A percentile compares a stretch with the other conserved stretches of the same genome.
Conservation (phyloP, 64 coral and sea anemone genomes). For the Montipora cactus region DNA sequence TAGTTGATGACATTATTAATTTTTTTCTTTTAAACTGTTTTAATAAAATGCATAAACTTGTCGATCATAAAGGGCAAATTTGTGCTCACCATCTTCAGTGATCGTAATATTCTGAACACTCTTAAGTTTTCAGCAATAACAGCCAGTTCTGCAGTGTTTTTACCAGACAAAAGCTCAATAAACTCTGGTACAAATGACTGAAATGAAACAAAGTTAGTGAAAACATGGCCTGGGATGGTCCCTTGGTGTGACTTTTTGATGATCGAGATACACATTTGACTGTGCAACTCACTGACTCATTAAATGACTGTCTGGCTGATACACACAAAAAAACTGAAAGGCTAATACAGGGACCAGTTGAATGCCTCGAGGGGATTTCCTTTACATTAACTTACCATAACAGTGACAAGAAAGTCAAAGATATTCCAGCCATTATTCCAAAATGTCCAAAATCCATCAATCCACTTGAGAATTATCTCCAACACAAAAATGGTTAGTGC, state of each 20-base stretch:
- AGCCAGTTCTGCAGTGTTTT: slow-evolving; percentile 80
- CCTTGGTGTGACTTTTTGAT: not conserved
- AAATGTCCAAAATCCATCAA: slow-evolving; percentile 98
- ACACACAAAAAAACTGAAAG: not conserved
- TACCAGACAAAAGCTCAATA: slow-evolving; percentile 83
- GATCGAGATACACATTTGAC: no score
- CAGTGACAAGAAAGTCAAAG: slow-evolving; percentile 98
- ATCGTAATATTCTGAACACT: slow-evolving; percentile 94
- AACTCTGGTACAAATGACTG: slow-evolving; percentile 98
- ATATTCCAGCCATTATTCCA: slow-evolving; percentile 99
- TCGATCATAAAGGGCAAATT: no score
- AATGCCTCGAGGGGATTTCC: not conserved
- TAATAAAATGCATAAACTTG: no score
- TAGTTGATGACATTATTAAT: not conserved
- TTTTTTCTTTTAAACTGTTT: not conserved
- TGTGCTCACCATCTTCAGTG: slow-evolving; percentile 76
- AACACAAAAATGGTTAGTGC: slow-evolving; percentile 89
- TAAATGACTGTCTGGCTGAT: not conserved
- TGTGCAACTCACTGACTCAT: not conserved
- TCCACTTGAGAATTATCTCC: slow-evolving; percentile 97
- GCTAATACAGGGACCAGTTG: not conserved
- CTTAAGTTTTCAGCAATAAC: slow-evolving; percentile 96
- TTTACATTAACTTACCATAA: slow-evolving; percentile 76
- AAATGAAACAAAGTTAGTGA: not conserved
- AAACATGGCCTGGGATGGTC: not conserved